These are phyloP conservation scores for Peromyscus maniculatus DNA, from an alignment of 2,113 vertebrate species.

Conservation along the genomic window DNA sequence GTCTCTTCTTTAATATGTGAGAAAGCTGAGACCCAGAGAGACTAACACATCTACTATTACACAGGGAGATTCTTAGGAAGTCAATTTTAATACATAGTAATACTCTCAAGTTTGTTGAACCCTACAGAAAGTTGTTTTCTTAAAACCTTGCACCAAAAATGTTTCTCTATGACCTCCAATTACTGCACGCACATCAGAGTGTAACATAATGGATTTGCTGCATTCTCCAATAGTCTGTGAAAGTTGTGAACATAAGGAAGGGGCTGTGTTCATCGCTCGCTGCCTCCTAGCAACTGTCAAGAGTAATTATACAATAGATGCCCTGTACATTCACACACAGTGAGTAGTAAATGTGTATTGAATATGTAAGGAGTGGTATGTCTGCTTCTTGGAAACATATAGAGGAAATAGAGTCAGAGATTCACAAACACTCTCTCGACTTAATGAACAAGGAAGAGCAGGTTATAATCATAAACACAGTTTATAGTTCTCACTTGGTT, in stretches of 20 bases:
- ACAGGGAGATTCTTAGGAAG: slow-evolving; percentile 44
- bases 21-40: slow-evolving; percentile 42
- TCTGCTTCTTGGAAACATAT: slow-evolving; percentile 15
- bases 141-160: slow-evolving; percentile 15
- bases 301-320: slow-evolving; percentile 29
- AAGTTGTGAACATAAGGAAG: slow-evolving; percentile 25
- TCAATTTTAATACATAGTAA: slow-evolving; percentile 42
- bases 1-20: slow-evolving; percentile 9
- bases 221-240: slow-evolving; percentile 1
- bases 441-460: neutral
- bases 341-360: neutral
- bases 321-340: neutral
- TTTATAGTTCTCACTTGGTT: neutral
- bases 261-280: neutral
- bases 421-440: neutral
- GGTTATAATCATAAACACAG: neutral
- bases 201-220: neutral
- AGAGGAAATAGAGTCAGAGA: neutral
- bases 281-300: slow-evolving; percentile 1
- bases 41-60: neutral
- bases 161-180: neutral
- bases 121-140: neutral
- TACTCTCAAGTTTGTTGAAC: neutral
- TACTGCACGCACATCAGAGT: neutral
- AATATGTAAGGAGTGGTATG: slow-evolving; percentile 1